Base-by-base conservation (phyloP, 2,113 vertebrate species). In the Polyodon spathula region DNA sequence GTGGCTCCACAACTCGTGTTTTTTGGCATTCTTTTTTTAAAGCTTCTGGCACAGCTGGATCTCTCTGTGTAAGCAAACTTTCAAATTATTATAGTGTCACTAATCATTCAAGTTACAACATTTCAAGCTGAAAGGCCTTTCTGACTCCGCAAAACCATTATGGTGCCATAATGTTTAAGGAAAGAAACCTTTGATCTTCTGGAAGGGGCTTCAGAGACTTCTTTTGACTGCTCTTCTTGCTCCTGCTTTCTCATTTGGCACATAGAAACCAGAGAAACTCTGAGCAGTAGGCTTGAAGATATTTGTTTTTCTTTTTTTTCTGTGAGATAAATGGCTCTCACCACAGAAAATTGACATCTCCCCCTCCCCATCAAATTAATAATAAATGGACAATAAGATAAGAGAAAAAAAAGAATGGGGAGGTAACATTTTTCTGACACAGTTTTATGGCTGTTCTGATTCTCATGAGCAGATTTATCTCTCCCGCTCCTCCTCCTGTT, bases 21-120 rank as follows among this genome's bases (percentile, higher is more conserved):
- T 72, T 61, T 64, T 53, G 63, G 64, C 64, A 40, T 53, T 7
- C 66, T 66, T 72, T 74, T 70, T 83, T 85, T 86, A 81, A 88
- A 86, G 81, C 76, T 73, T 78, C 63, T 67, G 64, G 66, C 84
- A 77, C 82, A 86, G 88, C 86, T 89, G 83, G 81, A 72, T 76
- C 84, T 78, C 62, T 71, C 78, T 77, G 68, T 76, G 66, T 80
- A 81, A 61, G 62, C 62, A 78, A 74, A 68, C 73, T 76, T 85
- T 81, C 75, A 79, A 80, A 79, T 74, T 80, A 73, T 79, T 78
- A 71, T 56, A 60, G 16, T 74, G 81, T 81, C 84, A 85, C 76
- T 87, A 84, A 80, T 84, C 81, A 76, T 76, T 73, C 75, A 68
- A 75, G 73, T 66, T 79, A 56, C 79, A 80, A 64, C 68, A 66